Evolutionary conservation across 2,888 invertebrate genomes (phyloP), one percentile per base, ranked within the genome.

Genomic region (Boloria selene): DNA sequence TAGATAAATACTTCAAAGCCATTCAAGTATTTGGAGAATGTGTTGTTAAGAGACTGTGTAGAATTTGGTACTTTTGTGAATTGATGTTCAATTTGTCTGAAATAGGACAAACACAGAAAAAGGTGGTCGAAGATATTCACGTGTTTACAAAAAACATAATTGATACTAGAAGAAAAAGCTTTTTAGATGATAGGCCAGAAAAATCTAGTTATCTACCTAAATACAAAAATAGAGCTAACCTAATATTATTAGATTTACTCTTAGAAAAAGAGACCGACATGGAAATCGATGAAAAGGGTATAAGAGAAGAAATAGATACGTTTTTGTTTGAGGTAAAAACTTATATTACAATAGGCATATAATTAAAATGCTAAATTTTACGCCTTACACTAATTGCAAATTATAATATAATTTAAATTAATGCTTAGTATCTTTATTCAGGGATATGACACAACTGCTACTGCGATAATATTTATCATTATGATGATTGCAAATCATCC

Each of bases 381-480:
- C 22, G 22, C 22, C 22, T 22, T 22, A 22, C 22, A 22, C 22
- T 47, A 47, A 6, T 47, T 14, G 22, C 18, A 5, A 45, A 44
- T 44, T 6, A 54, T n/a, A 4, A 13, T 54, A 6, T 17, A 42
- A 54, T 38, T 38, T 10, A 54, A 54, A 13, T 13, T 54, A 13
- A 31, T 7, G 22, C 18, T 38, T 54, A 13, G 31, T 17, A 56
- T 22, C 2, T 31, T 52, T 14, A 50, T 51, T 73, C 44, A 92
- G 93, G 92, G 92, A 13, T 88, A 91, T 66, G 93, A 93, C 64
- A 92, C 93, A 0, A 86, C 88, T 0, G 84, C 88, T 0, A 79
- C 81, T 68, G 82, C 82, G 1, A 63, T 91, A 10, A 73, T 74
- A 45, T 88, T 87, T 61, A 76, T 83, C 69, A 74, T 91, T 13